Evolutionary conservation across 2,888 invertebrate species (phyloP), one percentile per base, ranked within the genome.

Genomic region (Cryptophagus acutangulus): DNA sequence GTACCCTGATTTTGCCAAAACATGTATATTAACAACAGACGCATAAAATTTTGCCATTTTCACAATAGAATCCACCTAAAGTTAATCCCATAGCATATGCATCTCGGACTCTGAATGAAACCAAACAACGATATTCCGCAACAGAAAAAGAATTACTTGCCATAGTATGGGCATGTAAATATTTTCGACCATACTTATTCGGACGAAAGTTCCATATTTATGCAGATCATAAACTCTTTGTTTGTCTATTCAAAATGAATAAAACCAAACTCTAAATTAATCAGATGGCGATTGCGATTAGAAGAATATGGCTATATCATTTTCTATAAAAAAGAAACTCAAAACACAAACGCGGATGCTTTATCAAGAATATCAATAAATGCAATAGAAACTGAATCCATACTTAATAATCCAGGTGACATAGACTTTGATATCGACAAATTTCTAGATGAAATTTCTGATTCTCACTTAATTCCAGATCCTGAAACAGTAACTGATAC

Each of bases 121-220:
- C n/a, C 0, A 61, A 64, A 51, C 14, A 12, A 12, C 65, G 60
- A 35, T 65, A 66, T 36, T 43, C 48, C 1, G 49, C 50, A 3
- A 52, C 43, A 9, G 51, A 56, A 36, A 47, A 49, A 13, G 58
- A 60, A 43, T 37, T 57, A 2, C 25, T 55, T 18, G 54, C 51
- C n/a, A n/a, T n/a, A n/a, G 45, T 56, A 14, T 42, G 26, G 29
- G 40, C 17, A 18, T 20, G 16, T 4, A 14, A 33, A 31, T 31
- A 31, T n/a, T 48, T 46, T 20, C 20, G 46, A 30, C 48, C 46
- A 4, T 48, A 48, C 15, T 17, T 48, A 3, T 48, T 46, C 24
- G 48, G 48, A 16, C 20, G 50, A 36, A 52, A 51, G 40, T 62
- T 65, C 31, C 43, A 34, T 9, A 52, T 65, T 48, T 44, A 58